Evolutionary conservation across 1,140 invertebrate genomes (phyloP), one percentile per base, ranked within the genome.

Genomic region (Magallana angulata): DNA sequence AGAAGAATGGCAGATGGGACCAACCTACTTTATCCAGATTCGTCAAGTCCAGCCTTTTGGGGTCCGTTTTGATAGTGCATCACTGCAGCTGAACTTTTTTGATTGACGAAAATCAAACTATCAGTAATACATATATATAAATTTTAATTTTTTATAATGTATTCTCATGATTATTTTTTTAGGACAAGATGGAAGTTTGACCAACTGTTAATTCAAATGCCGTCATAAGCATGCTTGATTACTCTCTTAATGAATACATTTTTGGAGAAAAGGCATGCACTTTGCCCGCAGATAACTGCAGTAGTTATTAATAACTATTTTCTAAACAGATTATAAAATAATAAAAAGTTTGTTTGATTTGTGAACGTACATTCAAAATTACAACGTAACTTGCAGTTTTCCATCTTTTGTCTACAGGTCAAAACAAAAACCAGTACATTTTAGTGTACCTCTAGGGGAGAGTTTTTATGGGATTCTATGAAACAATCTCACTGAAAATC

Each of bases 21-120:
- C 36, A 56, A 56, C 48, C 5, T 82, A 82, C 48, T 82, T 82
- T 57, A 5, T 56, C 7, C 57, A 56, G 3, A 56, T 56, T 11
- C 36, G 81, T 14, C 18, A 9, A 14, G 56, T 82, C 6, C 81
- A 82, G 16, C 57, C 57, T 9, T 57, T 82, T 57, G 81, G 81
- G 2, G 81, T 82, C 7, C n/a, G 36, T 2, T 6, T 82, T 16
- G 81, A 82, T 57, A 56, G 81, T 12, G 36, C 81, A 9, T 5
- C 3, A 14, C 4, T 18, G 18, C 56, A 82, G n/a, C 12, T 80
- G 30, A 82, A 82, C 18, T 24, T 82, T 36, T 57, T 57, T 82
- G 48, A 82, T 82, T n/a, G 81, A 82, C 11, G 81, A 82, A 57
- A 56, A 57, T 48, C 16, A 82, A 82, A 82, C 81, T 2, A 82